These are phyloP conservation scores for Arge pagana DNA, from an alignment of 2,888 invertebrate species.

Conservation along the genomic window DNA sequence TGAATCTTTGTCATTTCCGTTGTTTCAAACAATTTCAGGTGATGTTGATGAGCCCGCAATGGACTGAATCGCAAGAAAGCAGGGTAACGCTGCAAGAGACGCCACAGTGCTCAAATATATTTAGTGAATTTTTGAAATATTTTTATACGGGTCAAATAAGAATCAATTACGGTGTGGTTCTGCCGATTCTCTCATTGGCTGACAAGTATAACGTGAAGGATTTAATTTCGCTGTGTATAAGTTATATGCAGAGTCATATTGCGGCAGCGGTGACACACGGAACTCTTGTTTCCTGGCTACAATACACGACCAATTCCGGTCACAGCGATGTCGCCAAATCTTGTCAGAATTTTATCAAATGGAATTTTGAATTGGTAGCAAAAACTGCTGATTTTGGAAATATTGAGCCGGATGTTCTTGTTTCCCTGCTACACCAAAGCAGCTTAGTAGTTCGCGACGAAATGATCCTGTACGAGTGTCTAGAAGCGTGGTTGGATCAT, in stretches of 20 bases:
- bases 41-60: slow-evolving; percentile 94
- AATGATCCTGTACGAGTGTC: slow-evolving; percentile 76
- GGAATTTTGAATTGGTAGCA: slow-evolving; percentile 87
- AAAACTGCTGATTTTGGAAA: slow-evolving; percentile 79
- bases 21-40: slow-evolving; percentile 61
- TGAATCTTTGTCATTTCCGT: slow-evolving; percentile 1
- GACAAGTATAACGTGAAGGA: slow-evolving; percentile 96
- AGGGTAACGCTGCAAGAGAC: slow-evolving; percentile 85
- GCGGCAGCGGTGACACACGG: slow-evolving; percentile 83
- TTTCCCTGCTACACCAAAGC: slow-evolving; percentile 78
- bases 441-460: slow-evolving; percentile 90
- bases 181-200: slow-evolving; percentile 86
- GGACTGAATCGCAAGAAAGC: slow-evolving; percentile 88
- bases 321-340: slow-evolving; percentile 74
- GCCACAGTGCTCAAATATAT: slow-evolving; percentile 80
- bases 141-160: slow-evolving; percentile 90
- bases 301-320: slow-evolving; percentile 84
- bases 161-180: slow-evolving; percentile 81
- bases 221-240: slow-evolving; percentile 79
- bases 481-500: slow-evolving; percentile 78
- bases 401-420: slow-evolving; percentile 79
- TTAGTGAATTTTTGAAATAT: slow-evolving; percentile 86
- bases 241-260: slow-evolving; percentile 87
- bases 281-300: slow-evolving; percentile 87
- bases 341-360: slow-evolving; percentile 84